phyloP scores from a whole-genome alignment of 2,797 vertebrate genomes.

The Paedocypris micromegethes region DNA sequence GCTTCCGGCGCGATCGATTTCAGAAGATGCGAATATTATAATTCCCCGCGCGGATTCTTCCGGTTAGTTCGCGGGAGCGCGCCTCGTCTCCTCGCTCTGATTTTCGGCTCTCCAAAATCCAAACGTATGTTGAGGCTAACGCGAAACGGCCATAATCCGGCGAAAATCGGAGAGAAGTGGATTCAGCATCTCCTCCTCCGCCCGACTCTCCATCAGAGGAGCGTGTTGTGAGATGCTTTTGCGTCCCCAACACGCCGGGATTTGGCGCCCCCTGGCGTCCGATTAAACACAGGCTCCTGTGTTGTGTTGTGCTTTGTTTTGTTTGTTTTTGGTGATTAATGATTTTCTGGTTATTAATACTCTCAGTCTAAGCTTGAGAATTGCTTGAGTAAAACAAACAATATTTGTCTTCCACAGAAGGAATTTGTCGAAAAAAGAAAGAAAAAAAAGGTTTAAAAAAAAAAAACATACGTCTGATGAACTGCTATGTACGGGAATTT shows the following conservation, averaged over 20 bases:
- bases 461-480: too few relatives aligned
- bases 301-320: too few relatives aligned
- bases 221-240: neutral
- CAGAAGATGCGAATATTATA: neutral
- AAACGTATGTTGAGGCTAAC: neutral
- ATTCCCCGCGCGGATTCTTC: neutral
- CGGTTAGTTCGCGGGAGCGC: constrained; percentile 1
- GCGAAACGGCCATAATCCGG: neutral
- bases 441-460: too few relatives aligned
- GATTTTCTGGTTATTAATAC: too few relatives aligned
- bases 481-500: too few relatives aligned
- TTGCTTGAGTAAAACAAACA: too few relatives aligned
- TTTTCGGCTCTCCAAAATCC: neutral
- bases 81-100: neutral
- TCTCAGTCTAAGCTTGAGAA: too few relatives aligned
- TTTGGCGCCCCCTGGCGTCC: constrained; percentile 7
- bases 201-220: constrained; percentile 4
- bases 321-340: too few relatives aligned
- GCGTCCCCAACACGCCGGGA: neutral
- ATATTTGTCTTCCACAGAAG: too few relatives aligned
- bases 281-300: neutral
- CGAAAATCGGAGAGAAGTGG: neutral
- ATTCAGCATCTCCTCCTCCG: neutral
- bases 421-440: too few relatives aligned
- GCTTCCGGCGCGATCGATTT: neutral